Percentiles rank a stretch among this genome's conserved stretches.
These are phyloP conservation scores for Nestor notabilis DNA, from an alignment of 2,113 vertebrate genomes.

Conservation along the genomic window DNA sequence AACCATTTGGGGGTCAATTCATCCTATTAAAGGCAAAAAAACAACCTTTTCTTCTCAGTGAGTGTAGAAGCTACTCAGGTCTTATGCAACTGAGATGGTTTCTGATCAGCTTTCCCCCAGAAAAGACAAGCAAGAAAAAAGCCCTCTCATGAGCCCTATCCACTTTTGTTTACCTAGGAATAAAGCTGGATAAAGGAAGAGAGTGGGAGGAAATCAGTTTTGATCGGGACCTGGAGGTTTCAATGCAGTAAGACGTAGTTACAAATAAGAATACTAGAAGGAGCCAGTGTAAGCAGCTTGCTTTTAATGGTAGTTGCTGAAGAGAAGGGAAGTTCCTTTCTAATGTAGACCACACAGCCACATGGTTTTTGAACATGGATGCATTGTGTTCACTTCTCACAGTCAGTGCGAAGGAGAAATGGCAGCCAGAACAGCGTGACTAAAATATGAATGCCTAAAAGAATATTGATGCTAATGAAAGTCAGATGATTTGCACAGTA, in stretches of 20 bases:
- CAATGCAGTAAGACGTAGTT: not conserved
- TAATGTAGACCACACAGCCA: not conserved
- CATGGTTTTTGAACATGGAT: not conserved
- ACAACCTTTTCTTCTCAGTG: not conserved
- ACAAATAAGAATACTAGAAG: not conserved
- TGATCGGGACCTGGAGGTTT: not conserved
- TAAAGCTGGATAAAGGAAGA: not conserved
- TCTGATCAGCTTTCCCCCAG: not conserved
- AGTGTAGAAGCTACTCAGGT: not conserved
- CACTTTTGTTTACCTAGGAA: not conserved
- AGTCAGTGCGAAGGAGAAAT: not conserved
- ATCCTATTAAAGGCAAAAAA: not conserved
- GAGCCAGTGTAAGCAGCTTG: not conserved
- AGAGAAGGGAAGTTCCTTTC: not conserved
- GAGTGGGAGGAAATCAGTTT: not conserved
- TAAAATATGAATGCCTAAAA: not conserved
- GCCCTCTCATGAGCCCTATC: not conserved
- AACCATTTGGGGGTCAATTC: not conserved
- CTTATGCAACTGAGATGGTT: not conserved
- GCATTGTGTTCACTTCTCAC: not conserved
- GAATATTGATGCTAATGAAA: not conserved
- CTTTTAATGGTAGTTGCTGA: not conserved
- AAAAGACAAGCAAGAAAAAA: not conserved
- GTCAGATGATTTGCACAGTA: not conserved
- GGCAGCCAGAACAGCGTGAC: not conserved